phyloP scores from a whole-genome alignment of 2,797 vertebrate species.

The Myotis vivesi region DNA sequence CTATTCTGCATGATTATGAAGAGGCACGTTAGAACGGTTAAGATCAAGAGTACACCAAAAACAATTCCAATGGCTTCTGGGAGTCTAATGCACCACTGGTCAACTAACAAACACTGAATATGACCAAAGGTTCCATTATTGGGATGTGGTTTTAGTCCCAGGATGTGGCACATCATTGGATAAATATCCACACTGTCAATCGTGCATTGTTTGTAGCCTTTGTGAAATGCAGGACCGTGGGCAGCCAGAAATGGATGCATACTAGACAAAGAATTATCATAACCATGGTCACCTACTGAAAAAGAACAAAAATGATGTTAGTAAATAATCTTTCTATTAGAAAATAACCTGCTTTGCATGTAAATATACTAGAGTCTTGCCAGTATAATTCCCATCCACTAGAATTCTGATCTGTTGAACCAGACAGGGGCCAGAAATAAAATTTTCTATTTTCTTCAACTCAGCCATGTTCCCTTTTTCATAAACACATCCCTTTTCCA shows the following conservation, averaged over 20 bases:
- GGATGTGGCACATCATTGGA: slow-evolving; percentile 95
- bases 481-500: neutral
- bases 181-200: slow-evolving; percentile 93
- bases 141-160: slow-evolving; percentile 86
- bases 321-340: neutral
- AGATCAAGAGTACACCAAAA: slow-evolving; percentile 87
- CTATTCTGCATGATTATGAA: slow-evolving; percentile 85
- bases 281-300: slow-evolving; percentile 96
- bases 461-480: neutral
- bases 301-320: slow-evolving; percentile 32
- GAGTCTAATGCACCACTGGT: slow-evolving; percentile 86
- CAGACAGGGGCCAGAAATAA: neutral
- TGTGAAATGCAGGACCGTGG: slow-evolving; percentile 90
- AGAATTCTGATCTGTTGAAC: neutral
- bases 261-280: slow-evolving; percentile 92
- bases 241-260: slow-evolving; percentile 98
- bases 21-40: slow-evolving; percentile 86
- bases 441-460: neutral
- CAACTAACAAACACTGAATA: slow-evolving; percentile 87
- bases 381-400: neutral
- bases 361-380: neutral
- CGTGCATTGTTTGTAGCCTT: slow-evolving; percentile 79
- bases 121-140: slow-evolving; percentile 92
- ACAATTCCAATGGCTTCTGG: slow-evolving; percentile 87
- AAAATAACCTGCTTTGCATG: neutral